Percentiles rank a stretch among this genome's conserved stretches.
phyloP scores from a whole-genome alignment of 30 jellyfish, hydroid and myxozoan species.

The Hydra vulgaris region DNA sequence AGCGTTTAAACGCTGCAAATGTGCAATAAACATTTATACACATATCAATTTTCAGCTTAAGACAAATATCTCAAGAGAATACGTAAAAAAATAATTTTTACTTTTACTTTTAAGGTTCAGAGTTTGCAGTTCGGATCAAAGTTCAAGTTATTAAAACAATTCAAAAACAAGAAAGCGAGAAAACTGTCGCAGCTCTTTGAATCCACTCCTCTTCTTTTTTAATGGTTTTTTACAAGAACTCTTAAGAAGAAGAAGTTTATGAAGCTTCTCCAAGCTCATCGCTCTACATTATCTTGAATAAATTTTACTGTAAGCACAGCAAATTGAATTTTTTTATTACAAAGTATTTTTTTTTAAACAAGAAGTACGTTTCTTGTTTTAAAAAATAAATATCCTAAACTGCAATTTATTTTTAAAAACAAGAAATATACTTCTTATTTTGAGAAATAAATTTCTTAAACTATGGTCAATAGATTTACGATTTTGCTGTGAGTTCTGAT shows the following conservation, averaged over 20 bases:
- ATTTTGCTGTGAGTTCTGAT: neutral
- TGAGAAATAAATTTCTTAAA: no score
- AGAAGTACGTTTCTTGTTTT: no score
- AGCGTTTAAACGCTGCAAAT: no score
- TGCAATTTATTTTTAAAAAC: no score
- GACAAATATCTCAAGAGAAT: neutral
- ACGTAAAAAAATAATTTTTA: neutral
- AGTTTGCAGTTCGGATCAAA: neutral
- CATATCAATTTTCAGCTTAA: no score
- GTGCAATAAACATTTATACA: no score
- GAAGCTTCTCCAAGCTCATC: neutral
- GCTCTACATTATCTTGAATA: neutral
- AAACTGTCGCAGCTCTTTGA: neutral
- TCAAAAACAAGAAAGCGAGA: no score
- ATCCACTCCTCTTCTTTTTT: neutral
- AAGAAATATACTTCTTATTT: no score
- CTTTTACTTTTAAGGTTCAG: neutral
- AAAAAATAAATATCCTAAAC: no score
- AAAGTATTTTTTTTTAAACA: no score
- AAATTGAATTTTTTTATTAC: no score
- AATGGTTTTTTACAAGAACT: neutral
- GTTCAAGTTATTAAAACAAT: neutral
- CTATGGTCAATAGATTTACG: no score
- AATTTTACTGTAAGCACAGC: neutral
- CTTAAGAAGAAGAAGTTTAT: neutral